Conservation (phyloP, 2,888 invertebrate species). For the Taenaris catops region DNA sequence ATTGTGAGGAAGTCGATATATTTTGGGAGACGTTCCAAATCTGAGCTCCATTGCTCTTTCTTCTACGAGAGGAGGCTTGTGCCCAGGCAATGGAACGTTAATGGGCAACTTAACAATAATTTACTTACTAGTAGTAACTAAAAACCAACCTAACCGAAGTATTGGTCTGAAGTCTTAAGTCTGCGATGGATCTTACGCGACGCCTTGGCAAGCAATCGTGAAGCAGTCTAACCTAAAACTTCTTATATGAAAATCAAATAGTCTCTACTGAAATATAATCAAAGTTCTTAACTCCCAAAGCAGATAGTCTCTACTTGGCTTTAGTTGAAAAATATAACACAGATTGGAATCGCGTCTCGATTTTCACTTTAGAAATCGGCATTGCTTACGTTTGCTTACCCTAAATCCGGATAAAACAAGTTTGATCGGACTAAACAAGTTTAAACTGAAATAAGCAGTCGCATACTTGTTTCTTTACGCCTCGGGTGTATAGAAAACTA, state of each 20-base stretch:
- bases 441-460: slow-evolving; percentile 62
- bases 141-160: no score
- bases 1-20: no score
- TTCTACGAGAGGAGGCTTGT: no score
- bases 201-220: slow-evolving; percentile 43
- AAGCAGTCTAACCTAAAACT: slow-evolving; percentile 22
- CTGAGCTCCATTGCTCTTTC: no score
- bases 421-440: slow-evolving; percentile 65
- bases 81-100: no score
- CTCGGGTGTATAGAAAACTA: slow-evolving; percentile 33
- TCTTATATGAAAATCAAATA: slow-evolving; percentile 27
- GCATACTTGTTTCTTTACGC: slow-evolving; percentile 58
- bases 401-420: slow-evolving; percentile 57
- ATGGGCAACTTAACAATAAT: no score
- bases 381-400: slow-evolving; percentile 45
- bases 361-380: slow-evolving; percentile 22
- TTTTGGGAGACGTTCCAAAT: no score
- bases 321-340: slow-evolving; percentile 20
- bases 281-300: slow-evolving; percentile 19
- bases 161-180: slow-evolving; percentile 24
- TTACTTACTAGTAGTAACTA: no score
- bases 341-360: slow-evolving; percentile 12
- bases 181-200: slow-evolving; percentile 31
- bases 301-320: slow-evolving; percentile 14
- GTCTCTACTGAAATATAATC: slow-evolving; percentile 25